Conservation (phyloP, 2,113 vertebrate genomes). For the Mesembrinibis cayennensis region DNA sequence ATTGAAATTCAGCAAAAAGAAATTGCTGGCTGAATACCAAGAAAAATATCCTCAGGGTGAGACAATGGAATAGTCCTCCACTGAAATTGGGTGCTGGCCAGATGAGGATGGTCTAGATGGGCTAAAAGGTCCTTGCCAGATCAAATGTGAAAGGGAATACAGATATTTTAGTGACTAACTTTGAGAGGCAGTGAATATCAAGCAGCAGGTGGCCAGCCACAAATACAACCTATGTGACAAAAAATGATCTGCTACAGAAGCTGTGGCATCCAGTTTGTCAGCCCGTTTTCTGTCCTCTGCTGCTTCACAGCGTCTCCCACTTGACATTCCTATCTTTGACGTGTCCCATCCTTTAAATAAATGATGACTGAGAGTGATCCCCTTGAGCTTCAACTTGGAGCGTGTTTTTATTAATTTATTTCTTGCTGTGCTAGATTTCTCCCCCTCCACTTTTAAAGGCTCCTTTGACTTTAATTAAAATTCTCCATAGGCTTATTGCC, state of each 20-base stretch:
- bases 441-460: constrained; percentile 57
- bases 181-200: constrained; percentile 3
- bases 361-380: constrained; percentile 62
- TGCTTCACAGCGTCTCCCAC: constrained; percentile 59
- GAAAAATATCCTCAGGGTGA: background rate
- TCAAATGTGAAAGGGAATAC: background rate
- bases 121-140: background rate
- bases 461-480: constrained; percentile 73
- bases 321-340: constrained; percentile 61
- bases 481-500: constrained; percentile 59
- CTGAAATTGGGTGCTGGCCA: background rate
- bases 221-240: constrained; percentile 22
- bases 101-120: background rate
- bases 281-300: constrained; percentile 30
- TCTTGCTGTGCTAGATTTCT: constrained; percentile 57
- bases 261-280: constrained; percentile 3
- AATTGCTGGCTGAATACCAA: background rate
- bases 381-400: constrained; percentile 63
- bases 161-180: background rate
- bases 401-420: constrained; percentile 69
- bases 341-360: constrained; percentile 67
- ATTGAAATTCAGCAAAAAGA: background rate
- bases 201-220: constrained; percentile 41
- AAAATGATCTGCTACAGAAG: constrained; percentile 13
- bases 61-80: background rate